A percentile compares a stretch with the other conserved stretches of the same genome.
Evolutionary conservation across 2,888 invertebrate species (phyloP).

Genomic region (Noctua pronuba): DNA sequence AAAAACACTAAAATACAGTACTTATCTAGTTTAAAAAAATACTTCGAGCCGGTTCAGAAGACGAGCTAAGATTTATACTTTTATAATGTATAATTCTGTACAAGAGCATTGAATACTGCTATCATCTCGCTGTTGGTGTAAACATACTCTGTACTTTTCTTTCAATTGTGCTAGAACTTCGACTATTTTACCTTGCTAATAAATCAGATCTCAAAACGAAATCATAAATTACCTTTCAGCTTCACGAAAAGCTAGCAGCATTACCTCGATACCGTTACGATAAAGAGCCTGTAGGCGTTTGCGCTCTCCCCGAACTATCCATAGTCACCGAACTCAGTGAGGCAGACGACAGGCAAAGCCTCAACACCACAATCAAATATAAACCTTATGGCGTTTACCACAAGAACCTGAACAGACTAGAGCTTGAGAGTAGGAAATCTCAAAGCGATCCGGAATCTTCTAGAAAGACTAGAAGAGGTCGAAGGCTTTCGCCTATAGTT

Average conservation of each 20-base stretch:
- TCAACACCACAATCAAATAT: slow-evolving; percentile 65
- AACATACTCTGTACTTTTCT: not conserved
- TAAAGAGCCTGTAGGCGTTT: slow-evolving; percentile 74
- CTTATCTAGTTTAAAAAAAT: not conserved
- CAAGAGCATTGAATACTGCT: not conserved
- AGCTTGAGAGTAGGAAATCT: slow-evolving; percentile 54
- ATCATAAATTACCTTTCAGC: slow-evolving; percentile 72
- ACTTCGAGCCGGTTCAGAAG: not conserved
- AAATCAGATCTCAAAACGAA: not conserved
- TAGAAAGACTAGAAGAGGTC: slow-evolving; percentile 34
- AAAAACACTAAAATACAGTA: no score
- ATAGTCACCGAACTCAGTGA: slow-evolving; percentile 80
- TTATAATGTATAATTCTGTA: not conserved
- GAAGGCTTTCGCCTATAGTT: slow-evolving; percentile 66
- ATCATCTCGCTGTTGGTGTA: not conserved
- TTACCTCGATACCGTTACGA: slow-evolving; percentile 74
- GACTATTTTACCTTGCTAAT: not conserved
- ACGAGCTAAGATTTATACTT: no score
- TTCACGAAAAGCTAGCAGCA: slow-evolving; percentile 79
- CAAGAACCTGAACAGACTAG: slow-evolving; percentile 53
- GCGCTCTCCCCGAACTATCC: slow-evolving; percentile 76
- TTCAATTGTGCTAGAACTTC: not conserved
- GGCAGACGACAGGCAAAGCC: slow-evolving; percentile 70
- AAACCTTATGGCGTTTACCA: slow-evolving; percentile 70
- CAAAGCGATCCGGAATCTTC: slow-evolving; percentile 71